Base-by-base conservation (phyloP, 2,888 invertebrate genomes). In the Athalia cordata region DNA sequence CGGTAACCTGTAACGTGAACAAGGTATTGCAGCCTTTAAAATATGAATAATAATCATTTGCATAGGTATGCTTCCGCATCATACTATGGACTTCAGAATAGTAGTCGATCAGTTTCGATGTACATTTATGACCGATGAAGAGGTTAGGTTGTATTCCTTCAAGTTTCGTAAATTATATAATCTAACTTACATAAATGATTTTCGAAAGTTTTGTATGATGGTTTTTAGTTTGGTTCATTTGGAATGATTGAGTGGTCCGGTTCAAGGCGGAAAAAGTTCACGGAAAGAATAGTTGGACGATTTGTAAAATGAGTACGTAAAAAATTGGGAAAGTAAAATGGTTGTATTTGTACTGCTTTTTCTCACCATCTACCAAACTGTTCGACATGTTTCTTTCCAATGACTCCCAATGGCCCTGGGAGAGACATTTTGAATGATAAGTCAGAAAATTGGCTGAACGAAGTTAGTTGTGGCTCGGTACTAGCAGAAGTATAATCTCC, bases 1-100 rank as follows among this genome's bases (percentile, higher is more conserved):
- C 15, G 94, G 92, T 57, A 93, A 79, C 92, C 94, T 92, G 81
- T 70, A 86, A 86, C 15, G 70, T 61, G 77, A 80, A n/a, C 3
- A 7, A 45, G 3, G 45, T 49, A 13, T 9, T 47, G n/a, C 3
- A 7, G 43, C 7, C 9, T 15, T 7, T 5, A 43, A 4, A 15
- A 70, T 5, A 29, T 29, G 29, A 29, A 29, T 29, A 29, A 29
- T 2, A 29, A 29, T 29, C 29, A 29, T 29, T 29, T 29, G 29
- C 29, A 29, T 29, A 29, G 29, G 2, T 29, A 29, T 29, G 29
- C 29, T 29, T 29, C 29, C 29, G 29, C 29, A 29, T 29, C 29
- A 29, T 29, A 29, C 29, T 29, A 1, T 29, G 29, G 29, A 29
- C 2, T 29, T 29, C 0, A 29, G 29, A 29, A 29, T 29, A 29